Conservation (phyloP, 2,888 invertebrate species). For the Pelosia muscerda region DNA sequence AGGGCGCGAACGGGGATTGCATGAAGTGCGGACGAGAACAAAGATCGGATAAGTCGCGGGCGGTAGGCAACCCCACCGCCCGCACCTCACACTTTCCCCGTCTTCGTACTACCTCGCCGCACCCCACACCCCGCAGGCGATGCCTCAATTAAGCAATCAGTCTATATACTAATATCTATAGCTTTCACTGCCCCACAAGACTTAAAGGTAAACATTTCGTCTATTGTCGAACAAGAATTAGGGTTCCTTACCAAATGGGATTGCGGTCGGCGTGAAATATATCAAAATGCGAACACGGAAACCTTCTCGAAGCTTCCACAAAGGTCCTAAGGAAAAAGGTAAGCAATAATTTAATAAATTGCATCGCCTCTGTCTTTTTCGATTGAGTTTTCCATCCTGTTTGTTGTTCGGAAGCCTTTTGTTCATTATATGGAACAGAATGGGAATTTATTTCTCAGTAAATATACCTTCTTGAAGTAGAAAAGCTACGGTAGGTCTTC, state of each 20-base stretch:
- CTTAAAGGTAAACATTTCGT: conserved; percentile 53
- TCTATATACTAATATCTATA: conserved; percentile 16
- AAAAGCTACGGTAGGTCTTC: not conserved
- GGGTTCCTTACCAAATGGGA: conserved; percentile 57
- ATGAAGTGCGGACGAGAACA: no score
- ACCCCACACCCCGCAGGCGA: no score
- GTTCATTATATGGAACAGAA: conserved; percentile 2
- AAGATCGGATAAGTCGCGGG: no score
- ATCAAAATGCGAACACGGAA: conserved; percentile 48
- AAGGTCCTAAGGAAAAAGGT: conserved; percentile 41
- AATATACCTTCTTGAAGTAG: not conserved
- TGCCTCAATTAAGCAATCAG: no score
- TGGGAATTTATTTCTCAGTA: not conserved
- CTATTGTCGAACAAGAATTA: conserved; percentile 58
- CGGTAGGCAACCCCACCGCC: no score
- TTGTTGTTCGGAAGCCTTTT: conserved; percentile 16
- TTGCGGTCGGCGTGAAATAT: conserved; percentile 58
- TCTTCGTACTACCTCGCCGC: no score
- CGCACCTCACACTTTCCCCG: no score
- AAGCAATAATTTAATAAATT: conserved; percentile 47
- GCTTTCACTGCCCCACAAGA: conserved; percentile 19
- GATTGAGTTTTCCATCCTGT: conserved; percentile 23
- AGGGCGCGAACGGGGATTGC: no score
- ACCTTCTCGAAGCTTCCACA: conserved; percentile 30
- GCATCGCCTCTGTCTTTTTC: conserved; percentile 24